Conservation (phyloP, 1,140 invertebrate species). For the Drosophila repleta region DNA sequence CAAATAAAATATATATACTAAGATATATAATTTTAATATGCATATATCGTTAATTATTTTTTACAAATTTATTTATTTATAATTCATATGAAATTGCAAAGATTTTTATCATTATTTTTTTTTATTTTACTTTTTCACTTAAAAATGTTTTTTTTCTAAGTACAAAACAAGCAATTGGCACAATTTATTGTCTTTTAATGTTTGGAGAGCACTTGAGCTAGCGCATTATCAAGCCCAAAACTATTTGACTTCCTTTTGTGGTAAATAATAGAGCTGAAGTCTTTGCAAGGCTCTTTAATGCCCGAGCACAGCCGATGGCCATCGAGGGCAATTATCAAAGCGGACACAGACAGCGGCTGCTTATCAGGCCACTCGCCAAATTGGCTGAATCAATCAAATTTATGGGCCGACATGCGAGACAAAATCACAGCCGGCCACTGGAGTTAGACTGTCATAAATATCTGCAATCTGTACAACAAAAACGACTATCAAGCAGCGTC, state of each 20-base stretch:
- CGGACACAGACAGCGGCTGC: not conserved
- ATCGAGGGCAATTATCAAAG: not conserved
- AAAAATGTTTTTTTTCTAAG: no score
- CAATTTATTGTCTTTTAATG: no score
- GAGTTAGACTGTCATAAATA: not conserved
- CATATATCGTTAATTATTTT: no score
- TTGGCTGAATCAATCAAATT: constrained; percentile 4
- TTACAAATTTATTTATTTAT: no score
- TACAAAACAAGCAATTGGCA: no score
- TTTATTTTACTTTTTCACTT: no score
- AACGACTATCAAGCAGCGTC: not conserved
- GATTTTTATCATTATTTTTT: no score
- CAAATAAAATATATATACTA: no score
- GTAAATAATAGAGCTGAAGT: not conserved
- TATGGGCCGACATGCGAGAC: constrained; percentile 1
- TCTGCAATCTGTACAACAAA: constrained; percentile 2
- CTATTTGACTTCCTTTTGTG: not conserved
- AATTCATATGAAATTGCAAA: no score
- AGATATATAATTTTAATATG: no score
- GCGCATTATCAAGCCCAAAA: not conserved
- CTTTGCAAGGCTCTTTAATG: constrained; percentile 1
- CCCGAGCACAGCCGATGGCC: not conserved
- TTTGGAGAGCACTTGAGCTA: not conserved
- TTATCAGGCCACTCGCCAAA: constrained; percentile 4
- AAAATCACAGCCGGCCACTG: constrained; percentile 1